These are phyloP conservation scores for Scleropages formosus DNA, from an alignment of 2,797 vertebrate genomes.

Conservation along the genomic window DNA sequence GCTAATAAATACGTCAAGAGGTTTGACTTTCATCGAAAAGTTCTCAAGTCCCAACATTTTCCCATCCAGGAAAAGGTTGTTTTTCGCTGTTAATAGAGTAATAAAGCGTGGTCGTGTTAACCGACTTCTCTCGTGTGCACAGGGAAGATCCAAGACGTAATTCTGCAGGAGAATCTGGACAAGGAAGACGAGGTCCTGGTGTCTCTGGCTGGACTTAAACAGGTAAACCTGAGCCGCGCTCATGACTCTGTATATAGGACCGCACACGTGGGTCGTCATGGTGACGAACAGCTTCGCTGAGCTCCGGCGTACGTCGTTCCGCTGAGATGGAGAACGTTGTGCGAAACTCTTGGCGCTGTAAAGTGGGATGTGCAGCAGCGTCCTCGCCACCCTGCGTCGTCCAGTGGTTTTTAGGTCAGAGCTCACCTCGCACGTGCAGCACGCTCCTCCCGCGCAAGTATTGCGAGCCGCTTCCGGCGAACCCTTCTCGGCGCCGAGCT, in stretches of 20 bases:
- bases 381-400: not conserved
- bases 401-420: no score
- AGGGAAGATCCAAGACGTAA: slow-evolving; percentile 97
- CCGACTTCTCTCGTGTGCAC: slow-evolving; percentile 17
- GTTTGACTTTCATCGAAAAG: not conserved
- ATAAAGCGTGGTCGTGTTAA: slow-evolving; percentile 10
- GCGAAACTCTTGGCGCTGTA: no score
- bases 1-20: not conserved
- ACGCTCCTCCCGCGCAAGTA: not conserved
- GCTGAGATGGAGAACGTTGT: no score
- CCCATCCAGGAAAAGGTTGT: not conserved
- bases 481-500: not conserved
- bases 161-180: slow-evolving; percentile 87
- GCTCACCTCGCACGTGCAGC: no score
- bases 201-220: slow-evolving; percentile 93
- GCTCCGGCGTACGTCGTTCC: not conserved
- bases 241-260: not conserved
- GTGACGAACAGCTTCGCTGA: not conserved
- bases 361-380: no score
- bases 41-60: not conserved
- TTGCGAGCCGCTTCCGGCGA: not conserved
- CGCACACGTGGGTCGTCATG: no score
- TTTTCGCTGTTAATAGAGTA: not conserved
- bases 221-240: slow-evolving; percentile 66
- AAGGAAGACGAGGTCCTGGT: slow-evolving; percentile 96